Conservation (phyloP, 2,888 invertebrate genomes). For the Cheilosia soror region DNA sequence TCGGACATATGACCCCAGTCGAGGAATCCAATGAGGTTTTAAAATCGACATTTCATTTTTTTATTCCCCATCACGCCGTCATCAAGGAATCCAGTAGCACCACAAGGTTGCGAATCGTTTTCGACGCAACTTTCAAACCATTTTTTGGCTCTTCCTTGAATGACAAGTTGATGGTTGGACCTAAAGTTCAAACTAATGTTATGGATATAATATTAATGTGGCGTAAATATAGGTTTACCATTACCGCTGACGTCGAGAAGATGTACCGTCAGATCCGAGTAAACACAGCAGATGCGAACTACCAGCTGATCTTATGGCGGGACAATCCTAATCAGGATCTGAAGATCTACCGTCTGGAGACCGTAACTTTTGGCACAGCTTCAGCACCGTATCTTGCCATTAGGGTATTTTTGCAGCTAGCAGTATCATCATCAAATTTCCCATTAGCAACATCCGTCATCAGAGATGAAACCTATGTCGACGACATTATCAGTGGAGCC, state of each 20-base stretch:
- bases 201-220: constrained; percentile 9
- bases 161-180: constrained; percentile 8
- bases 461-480: constrained; percentile 5
- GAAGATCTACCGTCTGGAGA: background rate
- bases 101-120: background rate
- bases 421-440: background rate
- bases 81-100: constrained; percentile 29
- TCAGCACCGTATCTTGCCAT: constrained; percentile 9
- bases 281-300: constrained; percentile 1
- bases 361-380: background rate
- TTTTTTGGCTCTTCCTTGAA: constrained; percentile 20
- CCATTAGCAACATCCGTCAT: background rate
- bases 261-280: constrained; percentile 31
- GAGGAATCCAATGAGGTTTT: background rate
- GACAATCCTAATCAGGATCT: background rate
- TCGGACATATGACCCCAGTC: constrained; percentile 11
- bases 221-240: constrained; percentile 10
- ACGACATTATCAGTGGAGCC: background rate
- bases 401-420: constrained; percentile 1
- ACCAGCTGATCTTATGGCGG: constrained; percentile 8
- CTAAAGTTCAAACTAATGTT: constrained; percentile 5
- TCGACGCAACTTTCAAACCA: constrained; percentile 18
- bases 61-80: constrained; percentile 21
- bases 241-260: constrained; percentile 29
- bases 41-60: background rate